Evolutionary conservation across 1,140 invertebrate genomes (phyloP).

Genomic region (Drosophila biarmipes): DNA sequence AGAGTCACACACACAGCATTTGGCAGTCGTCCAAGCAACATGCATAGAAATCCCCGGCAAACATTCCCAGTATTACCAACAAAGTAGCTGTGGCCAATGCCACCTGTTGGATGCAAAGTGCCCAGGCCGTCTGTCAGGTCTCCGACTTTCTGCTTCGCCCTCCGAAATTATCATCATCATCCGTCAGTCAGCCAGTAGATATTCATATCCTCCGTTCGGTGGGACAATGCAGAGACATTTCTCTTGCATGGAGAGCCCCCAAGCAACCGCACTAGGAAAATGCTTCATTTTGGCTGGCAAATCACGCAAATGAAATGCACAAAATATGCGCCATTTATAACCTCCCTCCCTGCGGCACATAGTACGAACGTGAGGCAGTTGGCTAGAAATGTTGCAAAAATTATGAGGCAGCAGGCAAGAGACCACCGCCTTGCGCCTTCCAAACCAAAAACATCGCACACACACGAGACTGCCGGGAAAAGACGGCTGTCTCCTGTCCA

Average conservation of each 20-base stretch:
- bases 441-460: constrained; percentile 59
- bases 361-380: constrained; percentile 50
- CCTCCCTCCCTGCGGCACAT: not conserved
- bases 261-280: constrained; percentile 46
- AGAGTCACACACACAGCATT: constrained; percentile 29
- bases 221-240: constrained; percentile 32
- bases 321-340: constrained; percentile 81
- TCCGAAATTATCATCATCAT: constrained; percentile 30
- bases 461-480: constrained; percentile 27
- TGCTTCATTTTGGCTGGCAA: constrained; percentile 77
- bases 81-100: constrained; percentile 40
- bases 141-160: not conserved
- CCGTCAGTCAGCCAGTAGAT: constrained; percentile 26
- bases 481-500: not conserved
- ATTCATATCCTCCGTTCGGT: constrained; percentile 27
- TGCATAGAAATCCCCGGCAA: constrained; percentile 31
- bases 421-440: constrained; percentile 46
- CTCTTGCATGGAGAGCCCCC: constrained; percentile 28
- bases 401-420: constrained; percentile 72
- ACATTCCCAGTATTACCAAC: constrained; percentile 27
- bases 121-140: constrained; percentile 6
- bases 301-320: constrained; percentile 82
- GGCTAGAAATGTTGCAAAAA: constrained; percentile 60
- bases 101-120: constrained; percentile 41
- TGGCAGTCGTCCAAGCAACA: constrained; percentile 62